Conservation (phyloP, 30 jellyfish, hydroid and myxozoan species). For the Hydra vulgaris region DNA sequence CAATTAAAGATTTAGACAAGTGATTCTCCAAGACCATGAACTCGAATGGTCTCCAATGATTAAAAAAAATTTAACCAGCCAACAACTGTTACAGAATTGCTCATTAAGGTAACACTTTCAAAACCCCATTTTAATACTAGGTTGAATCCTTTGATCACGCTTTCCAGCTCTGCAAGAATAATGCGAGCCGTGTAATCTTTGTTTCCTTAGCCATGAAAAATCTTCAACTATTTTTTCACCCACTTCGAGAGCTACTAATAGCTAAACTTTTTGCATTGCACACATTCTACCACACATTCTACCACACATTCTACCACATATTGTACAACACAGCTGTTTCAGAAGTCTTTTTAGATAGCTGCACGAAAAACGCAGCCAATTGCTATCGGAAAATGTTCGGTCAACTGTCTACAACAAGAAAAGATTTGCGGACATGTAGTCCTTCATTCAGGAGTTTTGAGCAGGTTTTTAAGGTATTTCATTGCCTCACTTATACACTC, state of each 20-base stretch:
- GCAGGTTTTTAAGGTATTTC: not conserved
- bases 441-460: not conserved
- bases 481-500: not conserved
- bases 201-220: not conserved
- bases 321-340: not conserved
- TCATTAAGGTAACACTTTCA: not conserved
- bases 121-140: not conserved
- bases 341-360: not conserved
- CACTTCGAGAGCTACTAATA: not conserved
- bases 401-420: not conserved
- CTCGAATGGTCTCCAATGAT: not conserved
- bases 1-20: not conserved
- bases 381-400: not conserved
- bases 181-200: not conserved
- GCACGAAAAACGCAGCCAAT: no score
- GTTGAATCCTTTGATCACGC: not conserved
- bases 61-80: not conserved
- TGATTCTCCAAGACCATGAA: not conserved
- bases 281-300: no score
- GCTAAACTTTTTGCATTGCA: not conserved
- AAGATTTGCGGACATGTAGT: not conserved
- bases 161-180: not conserved
- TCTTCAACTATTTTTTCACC: not conserved
- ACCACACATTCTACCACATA: no score
- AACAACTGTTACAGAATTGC: not conserved